Base-by-base conservation (phyloP, 1,140 invertebrate genomes). In the Drosophila athabasca region DNA sequence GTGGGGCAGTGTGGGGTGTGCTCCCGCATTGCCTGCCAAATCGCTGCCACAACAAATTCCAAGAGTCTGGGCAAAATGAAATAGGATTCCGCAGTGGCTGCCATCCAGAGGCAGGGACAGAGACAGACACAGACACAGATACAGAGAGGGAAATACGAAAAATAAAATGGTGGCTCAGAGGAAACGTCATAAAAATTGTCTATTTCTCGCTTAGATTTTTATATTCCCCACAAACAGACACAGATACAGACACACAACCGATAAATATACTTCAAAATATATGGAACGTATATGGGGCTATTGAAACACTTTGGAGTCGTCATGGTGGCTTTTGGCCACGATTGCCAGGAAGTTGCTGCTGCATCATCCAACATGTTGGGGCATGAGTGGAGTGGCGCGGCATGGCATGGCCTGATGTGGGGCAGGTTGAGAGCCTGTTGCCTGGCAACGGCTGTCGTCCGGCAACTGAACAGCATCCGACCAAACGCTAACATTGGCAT, bases 181-280 rank as follows among this genome's bases (percentile, higher is more conserved):
- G 41, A 76, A 58, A 76, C 52, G 73, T 76, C 73, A 76, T 76
- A 76, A 75, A 68, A 68, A 55, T 60, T 50, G 50, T 75, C 54
- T 61, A 67, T 75, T 75, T 60, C 62, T 59, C 54, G 41, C 62
- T 66, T 35, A 13, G 49, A 59, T 50, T 61, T 61, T 53, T 62
- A 19, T 52, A 35, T 45, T 24, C n/a, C 15, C 51, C 15, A 15
- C 8, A 11, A 39, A 11, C 45, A 50, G 39, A 46, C 26, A 39
- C 31, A 11, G 6, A 4, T 7, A 9, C 45, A 35, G 39, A 46
- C 22, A 58, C 60, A 62, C 2, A 1, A n/a, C n/a, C 43, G 11
- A 68, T 57, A 68, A 54, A 29, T 69, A 31, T 57, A 64, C 24
- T 31, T 9, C n/a, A 46, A 24, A 46, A 11, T 46, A 46, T 54